Conservation (phyloP, 2,888 invertebrate species). For the Saturnia japonica region DNA sequence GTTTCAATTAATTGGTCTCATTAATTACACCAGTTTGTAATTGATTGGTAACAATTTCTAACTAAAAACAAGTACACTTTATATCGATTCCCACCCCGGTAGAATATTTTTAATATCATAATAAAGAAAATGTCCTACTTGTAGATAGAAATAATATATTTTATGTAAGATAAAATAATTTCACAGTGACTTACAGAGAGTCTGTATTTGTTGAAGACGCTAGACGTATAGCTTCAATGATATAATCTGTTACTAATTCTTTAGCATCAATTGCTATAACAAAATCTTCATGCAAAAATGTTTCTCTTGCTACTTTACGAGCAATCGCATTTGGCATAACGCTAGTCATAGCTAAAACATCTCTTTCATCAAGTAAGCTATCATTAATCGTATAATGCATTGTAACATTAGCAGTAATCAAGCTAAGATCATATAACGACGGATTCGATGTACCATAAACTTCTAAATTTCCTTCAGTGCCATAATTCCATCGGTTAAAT, state of each 20-base stretch:
- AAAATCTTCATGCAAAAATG: constrained; percentile 56
- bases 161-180: not conserved
- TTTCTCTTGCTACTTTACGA: constrained; percentile 51
- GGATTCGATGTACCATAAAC: constrained; percentile 48
- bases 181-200: not conserved
- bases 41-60: not conserved
- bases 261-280: constrained; percentile 48
- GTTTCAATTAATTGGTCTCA: no score
- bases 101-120: not conserved
- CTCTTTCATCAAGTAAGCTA: constrained; percentile 49
- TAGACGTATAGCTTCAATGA: constrained; percentile 43
- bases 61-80: no score
- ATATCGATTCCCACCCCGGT: no score
- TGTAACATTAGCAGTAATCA: constrained; percentile 48
- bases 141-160: not conserved
- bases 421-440: constrained; percentile 52
- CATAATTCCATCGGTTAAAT: constrained; percentile 59
- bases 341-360: constrained; percentile 55
- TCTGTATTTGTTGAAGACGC: constrained; percentile 24
- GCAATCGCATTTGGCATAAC: constrained; percentile 53
- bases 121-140: not conserved
- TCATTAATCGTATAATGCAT: constrained; percentile 62
- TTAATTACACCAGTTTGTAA: no score
- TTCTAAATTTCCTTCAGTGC: constrained; percentile 40
- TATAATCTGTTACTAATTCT: constrained; percentile 56